Evolutionary conservation across 1,140 invertebrate genomes (phyloP).

Genomic region (Varroa destructor): DNA sequence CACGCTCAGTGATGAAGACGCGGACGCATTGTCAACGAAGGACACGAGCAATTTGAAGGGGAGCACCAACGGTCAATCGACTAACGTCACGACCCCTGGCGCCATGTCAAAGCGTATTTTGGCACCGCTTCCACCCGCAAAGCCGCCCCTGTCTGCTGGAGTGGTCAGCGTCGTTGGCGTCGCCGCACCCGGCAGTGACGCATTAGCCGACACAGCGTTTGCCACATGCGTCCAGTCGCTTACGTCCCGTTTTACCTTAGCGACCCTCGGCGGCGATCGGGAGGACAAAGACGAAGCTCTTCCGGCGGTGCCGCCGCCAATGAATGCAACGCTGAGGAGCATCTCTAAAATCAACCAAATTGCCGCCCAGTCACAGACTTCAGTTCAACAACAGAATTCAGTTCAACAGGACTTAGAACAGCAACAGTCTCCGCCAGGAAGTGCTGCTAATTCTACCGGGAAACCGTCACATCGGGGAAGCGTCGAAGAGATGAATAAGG

Average conservation of each 20-base stretch:
- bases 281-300: slow-evolving; percentile 19
- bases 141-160: slow-evolving; percentile 34
- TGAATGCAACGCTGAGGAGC: slow-evolving; percentile 27
- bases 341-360: slow-evolving; percentile 25
- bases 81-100: neutral
- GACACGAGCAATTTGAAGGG: slow-evolving; percentile 10
- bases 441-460: slow-evolving; percentile 40
- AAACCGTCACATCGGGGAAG: too few species aligned
- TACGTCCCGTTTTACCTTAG: slow-evolving; percentile 40
- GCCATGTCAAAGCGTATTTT: slow-evolving; percentile 27
- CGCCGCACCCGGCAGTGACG: slow-evolving; percentile 31
- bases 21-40: neutral
- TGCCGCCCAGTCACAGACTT: slow-evolving; percentile 15
- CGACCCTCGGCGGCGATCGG: slow-evolving; percentile 34
- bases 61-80: neutral
- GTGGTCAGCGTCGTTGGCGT: slow-evolving; percentile 14
- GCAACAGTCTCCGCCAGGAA: neutral
- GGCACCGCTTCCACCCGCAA: slow-evolving; percentile 32
- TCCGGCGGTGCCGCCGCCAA: slow-evolving; percentile 27
- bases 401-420: neutral
- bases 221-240: slow-evolving; percentile 43
- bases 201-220: slow-evolving; percentile 39
- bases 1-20: slow-evolving; percentile 29
- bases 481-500: slow-evolving; percentile 27
- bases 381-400: slow-evolving; percentile 2